Evolutionary conservation across 1,140 invertebrate species (phyloP), one percentile per base, ranked within the genome.

Genomic region (Chlorops oryzae): DNA sequence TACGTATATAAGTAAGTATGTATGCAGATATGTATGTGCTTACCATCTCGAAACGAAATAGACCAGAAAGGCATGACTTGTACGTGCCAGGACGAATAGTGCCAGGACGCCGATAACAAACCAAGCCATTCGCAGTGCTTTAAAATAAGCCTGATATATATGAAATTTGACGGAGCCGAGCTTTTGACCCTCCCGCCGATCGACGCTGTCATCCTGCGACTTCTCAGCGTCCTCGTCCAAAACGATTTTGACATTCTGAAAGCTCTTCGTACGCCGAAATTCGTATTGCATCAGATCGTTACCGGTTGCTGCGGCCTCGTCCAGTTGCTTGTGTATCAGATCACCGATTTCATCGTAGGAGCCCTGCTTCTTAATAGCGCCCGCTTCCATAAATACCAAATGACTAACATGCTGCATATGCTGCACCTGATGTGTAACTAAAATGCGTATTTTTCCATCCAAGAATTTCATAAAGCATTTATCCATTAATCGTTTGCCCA

Each of bases 351-450:
- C 52, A 0, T 61, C 59, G 23, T 72, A 73, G 5, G 50, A 72
- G 2, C 75, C 75, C 38, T 61, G 61, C 1, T 61, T 59, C 10
- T 64, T 50, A 4, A 75, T 54, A 3, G 47, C 50, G 0, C 79
- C 84, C 66, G 81, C 77, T 20, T 77, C 75, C 32, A 77, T 72
- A 50, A 81, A 81, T 13, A 92, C 70, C 66, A 80, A 70, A 58
- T 77, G 79, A 61, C 89, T 81, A 1, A 86, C 88, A 21, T 77
- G 73, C 63, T 86, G 85, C 5, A 95, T 77, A 61, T 88, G 87
- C 58, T 93, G 89, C 7, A 94, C 74, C 66, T 94, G 90, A 74
- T 95, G 90, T 0, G 90, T 95, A 7, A 92, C 88, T n/a, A 95
- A 70, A 22, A 83, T 84, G 1, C 69, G 86, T 58, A 75, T 87